Percentiles rank a stretch among this genome's conserved stretches.
These are phyloP conservation scores for Schizopygopsis malacanthus DNA, from an alignment of 2,797 vertebrate species.

Conservation along the genomic window DNA sequence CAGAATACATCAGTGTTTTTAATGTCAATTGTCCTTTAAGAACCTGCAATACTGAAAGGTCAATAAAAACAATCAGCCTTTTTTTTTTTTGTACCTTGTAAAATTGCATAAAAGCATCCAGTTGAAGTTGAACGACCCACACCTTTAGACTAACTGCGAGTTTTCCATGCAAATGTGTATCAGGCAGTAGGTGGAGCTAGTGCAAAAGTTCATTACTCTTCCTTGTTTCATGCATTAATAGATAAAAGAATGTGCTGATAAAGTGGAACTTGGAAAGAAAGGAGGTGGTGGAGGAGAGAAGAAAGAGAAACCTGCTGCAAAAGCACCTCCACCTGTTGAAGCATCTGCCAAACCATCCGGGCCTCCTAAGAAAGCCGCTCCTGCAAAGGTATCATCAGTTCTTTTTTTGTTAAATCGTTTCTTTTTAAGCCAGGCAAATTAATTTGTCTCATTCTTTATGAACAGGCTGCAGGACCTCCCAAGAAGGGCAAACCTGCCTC, in stretches of 20 bases:
- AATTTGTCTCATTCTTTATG: slow-evolving; percentile 17
- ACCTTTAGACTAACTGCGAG: not conserved
- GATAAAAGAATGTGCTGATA: slow-evolving; percentile 97
- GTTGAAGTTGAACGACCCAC: not conserved
- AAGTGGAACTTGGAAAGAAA: slow-evolving; percentile 90
- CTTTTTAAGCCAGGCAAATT: not conserved
- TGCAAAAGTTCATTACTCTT: not conserved
- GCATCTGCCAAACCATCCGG: slow-evolving; percentile 75
- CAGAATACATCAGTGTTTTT: not conserved
- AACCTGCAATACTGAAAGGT: not conserved
- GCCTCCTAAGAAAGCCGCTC: slow-evolving; percentile 81
- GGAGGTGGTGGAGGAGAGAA: slow-evolving; percentile 70
- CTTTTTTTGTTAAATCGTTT: not conserved
- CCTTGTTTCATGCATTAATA: slow-evolving; percentile 62
- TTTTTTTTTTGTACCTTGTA: too few relatives aligned
- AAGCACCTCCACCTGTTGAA: slow-evolving; percentile 69
- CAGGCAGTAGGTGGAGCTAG: not conserved
- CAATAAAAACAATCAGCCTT: not conserved
- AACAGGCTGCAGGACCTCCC: slow-evolving; percentile 81
- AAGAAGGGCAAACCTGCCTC: slow-evolving; percentile 87
- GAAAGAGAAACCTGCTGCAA: slow-evolving; percentile 83
- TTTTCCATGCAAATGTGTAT: not conserved
- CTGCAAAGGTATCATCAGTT: slow-evolving; percentile 78
- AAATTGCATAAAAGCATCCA: not conserved
- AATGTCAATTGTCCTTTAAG: not conserved